A percentile compares a stretch with the other conserved stretches of the same genome.
These are phyloP conservation scores for Plotosus lineatus DNA, from an alignment of 2,113 vertebrate genomes.

Conservation along the genomic window DNA sequence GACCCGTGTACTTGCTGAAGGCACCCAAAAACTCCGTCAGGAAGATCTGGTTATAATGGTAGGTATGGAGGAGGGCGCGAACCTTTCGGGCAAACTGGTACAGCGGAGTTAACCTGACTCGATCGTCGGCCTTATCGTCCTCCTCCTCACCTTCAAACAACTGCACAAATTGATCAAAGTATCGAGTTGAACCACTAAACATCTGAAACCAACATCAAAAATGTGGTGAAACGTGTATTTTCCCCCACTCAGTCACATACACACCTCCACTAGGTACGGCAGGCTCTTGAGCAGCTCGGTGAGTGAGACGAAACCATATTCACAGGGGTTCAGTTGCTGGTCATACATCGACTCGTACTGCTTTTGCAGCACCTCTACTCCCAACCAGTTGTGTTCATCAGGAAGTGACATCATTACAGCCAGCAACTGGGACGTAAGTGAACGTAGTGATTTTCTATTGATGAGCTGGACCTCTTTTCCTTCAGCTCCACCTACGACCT, in stretches of 20 bases:
- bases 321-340: conserved; percentile 86
- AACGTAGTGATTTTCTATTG: conserved; percentile 90
- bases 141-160: conserved; percentile 71
- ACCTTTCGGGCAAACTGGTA: conserved; percentile 92
- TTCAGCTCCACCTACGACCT: conserved; percentile 81
- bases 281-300: conserved; percentile 91
- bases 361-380: conserved; percentile 79
- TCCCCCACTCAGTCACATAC: not conserved
- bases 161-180: conserved; percentile 60
- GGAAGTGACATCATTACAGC: conserved; percentile 92
- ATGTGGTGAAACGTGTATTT: not conserved
- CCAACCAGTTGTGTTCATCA: conserved; percentile 58
- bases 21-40: conserved; percentile 87
- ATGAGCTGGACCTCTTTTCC: conserved; percentile 91
- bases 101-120: conserved; percentile 85
- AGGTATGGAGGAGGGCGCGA: conserved; percentile 89
- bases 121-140: conserved; percentile 65
- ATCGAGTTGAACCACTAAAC: not conserved
- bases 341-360: conserved; percentile 76
- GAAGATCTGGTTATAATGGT: conserved; percentile 98
- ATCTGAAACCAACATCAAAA: too few species aligned
- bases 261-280: conserved; percentile 91
- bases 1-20: conserved; percentile 88
- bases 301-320: conserved; percentile 95
- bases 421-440: conserved; percentile 88